Evolutionary conservation across 2,888 invertebrate species (phyloP).

Genomic region (Epinotia bilunana): DNA sequence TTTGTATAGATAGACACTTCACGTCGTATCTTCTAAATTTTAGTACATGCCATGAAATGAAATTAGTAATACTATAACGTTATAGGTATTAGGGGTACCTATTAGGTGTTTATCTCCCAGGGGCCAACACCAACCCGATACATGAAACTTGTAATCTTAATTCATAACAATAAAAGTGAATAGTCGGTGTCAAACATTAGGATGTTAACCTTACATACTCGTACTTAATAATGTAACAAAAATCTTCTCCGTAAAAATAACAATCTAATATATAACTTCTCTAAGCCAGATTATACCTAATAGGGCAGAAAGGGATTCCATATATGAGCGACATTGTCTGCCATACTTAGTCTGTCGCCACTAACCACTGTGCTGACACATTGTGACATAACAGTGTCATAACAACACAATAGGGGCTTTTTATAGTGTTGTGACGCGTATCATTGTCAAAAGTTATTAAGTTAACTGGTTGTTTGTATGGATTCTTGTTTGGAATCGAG

Average conservation of each 20-base stretch:
- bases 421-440: slow-evolving; percentile 20
- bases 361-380: slow-evolving; percentile 29
- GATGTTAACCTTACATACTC: too few species aligned
- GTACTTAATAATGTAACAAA: background rate
- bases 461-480: slow-evolving; percentile 8
- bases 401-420: slow-evolving; percentile 35
- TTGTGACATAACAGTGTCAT: slow-evolving; percentile 38
- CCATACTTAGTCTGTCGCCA: slow-evolving; percentile 32
- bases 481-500: background rate
- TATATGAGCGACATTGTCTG: slow-evolving; percentile 29
- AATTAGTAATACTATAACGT: too few species aligned
- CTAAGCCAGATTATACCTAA: slow-evolving; percentile 3
- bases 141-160: too few species aligned
- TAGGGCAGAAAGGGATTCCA: slow-evolving; percentile 14
- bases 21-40: too few species aligned
- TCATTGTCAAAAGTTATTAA: slow-evolving; percentile 30
- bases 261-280: background rate
- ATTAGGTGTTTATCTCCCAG: too few species aligned
- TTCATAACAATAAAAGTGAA: too few species aligned
- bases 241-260: background rate
- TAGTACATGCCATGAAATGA: too few species aligned
- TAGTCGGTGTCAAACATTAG: too few species aligned
- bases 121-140: too few species aligned
- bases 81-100: too few species aligned
- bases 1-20: too few species aligned